These are phyloP conservation scores for Pomatostomus ruficeps DNA, from an alignment of 2,113 vertebrate genomes.

Conservation along the genomic window DNA sequence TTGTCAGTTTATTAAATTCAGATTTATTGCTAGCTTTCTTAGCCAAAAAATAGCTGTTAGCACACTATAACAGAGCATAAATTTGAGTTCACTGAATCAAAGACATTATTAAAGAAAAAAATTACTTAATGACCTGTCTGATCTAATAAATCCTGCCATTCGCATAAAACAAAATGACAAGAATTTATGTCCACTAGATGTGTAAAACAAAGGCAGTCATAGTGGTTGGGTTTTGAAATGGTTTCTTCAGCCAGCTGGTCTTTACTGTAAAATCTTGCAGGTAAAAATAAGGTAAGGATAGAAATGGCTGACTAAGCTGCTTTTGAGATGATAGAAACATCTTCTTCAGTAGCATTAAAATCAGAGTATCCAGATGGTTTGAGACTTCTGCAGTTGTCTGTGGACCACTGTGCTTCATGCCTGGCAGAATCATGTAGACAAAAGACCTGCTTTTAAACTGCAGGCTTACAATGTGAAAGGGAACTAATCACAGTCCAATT, in stretches of 20 bases:
- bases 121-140: slow-evolving; percentile 68
- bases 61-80: slow-evolving; percentile 65
- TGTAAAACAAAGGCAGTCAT: slow-evolving; percentile 58
- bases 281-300: not conserved
- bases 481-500: not conserved
- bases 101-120: slow-evolving; percentile 65
- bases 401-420: not conserved
- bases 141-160: slow-evolving; percentile 70
- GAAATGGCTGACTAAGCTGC: not conserved
- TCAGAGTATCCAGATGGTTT: not conserved
- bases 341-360: not conserved
- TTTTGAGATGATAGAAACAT: not conserved
- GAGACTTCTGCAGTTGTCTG: not conserved
- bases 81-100: slow-evolving; percentile 66
- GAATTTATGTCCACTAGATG: slow-evolving; percentile 64
- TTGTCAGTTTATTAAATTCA: slow-evolving; percentile 77
- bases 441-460: not conserved
- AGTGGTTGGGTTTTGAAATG: not conserved
- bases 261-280: not conserved
- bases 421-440: not conserved
- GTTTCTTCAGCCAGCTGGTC: slow-evolving; percentile 3
- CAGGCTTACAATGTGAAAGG: not conserved
- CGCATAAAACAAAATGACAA: slow-evolving; percentile 55
- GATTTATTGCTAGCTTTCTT: slow-evolving; percentile 69
- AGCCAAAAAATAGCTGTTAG: slow-evolving; percentile 62